These are phyloP conservation scores for Drosophila ironensis DNA, from an alignment of 1,140 invertebrate species.

Conservation along the genomic window DNA sequence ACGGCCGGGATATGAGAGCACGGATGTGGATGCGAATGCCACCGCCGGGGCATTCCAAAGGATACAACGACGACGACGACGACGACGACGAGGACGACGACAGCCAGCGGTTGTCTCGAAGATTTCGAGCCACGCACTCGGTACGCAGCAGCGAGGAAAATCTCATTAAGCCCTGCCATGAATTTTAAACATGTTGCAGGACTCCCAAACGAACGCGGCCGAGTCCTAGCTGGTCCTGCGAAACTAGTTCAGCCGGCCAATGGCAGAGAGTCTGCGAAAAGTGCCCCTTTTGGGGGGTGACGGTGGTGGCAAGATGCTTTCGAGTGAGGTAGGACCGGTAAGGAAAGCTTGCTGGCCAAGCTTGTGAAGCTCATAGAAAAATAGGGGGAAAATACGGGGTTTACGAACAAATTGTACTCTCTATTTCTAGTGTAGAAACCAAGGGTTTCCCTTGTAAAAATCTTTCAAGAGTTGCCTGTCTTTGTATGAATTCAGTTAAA, in stretches of 20 bases:
- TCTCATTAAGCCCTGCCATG: conserved; percentile 75
- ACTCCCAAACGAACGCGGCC: conserved; percentile 44
- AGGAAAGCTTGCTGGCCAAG: too few relatives aligned
- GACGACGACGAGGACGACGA: not conserved
- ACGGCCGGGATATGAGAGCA: conserved; percentile 3
- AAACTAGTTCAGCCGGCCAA: conserved; percentile 58
- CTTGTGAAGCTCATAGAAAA: not conserved
- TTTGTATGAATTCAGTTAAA: too few relatives aligned
- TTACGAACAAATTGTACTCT: too few relatives aligned
- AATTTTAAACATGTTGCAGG: conserved; percentile 77
- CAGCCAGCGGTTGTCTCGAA: conserved; percentile 11
- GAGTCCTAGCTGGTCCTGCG: conserved; percentile 30
- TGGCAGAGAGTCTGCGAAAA: conserved; percentile 38
- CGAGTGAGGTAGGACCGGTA: conserved; percentile 63
- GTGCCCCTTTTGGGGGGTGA: not conserved
- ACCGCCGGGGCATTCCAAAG: too few relatives aligned
- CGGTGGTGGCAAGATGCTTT: conserved; percentile 34
- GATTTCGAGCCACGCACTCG: conserved; percentile 33
- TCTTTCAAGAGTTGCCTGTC: too few relatives aligned
- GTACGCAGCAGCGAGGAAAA: conserved; percentile 58
- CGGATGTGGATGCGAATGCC: conserved; percentile 5
- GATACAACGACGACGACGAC: conserved; percentile 12
- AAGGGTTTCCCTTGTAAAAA: too few relatives aligned
- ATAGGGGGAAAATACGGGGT: not conserved
- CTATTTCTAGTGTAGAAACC: too few relatives aligned